A percentile compares a stretch with the other conserved stretches of the same genome.
Conservation (phyloP, 2,113 vertebrate species). For the Cettia cetti region DNA sequence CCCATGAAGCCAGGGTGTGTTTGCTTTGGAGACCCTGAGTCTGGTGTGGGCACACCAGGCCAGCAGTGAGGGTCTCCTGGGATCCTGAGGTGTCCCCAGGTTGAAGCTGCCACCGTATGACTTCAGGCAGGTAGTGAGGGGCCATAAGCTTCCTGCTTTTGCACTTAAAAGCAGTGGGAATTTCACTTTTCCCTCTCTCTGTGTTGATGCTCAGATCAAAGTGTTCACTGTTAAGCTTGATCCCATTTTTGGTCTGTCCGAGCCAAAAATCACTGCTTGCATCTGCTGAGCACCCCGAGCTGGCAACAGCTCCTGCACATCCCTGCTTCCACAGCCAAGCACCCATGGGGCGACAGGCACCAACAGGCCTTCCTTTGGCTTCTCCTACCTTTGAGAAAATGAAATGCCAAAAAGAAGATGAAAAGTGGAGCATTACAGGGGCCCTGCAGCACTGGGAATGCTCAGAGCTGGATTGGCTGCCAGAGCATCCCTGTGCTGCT, state of each 20-base stretch:
- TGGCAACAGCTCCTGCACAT: background rate
- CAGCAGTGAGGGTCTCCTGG: background rate
- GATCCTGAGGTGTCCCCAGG: rapidly evolving
- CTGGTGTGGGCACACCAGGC: rapidly evolving
- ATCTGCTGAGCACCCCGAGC: background rate
- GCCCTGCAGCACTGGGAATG: background rate
- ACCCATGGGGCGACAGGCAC: rapidly evolving
- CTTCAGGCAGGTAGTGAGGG: rapidly evolving
- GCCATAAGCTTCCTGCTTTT: background rate
- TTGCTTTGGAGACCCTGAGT: background rate
- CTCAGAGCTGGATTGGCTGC: background rate
- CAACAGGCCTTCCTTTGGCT: background rate
- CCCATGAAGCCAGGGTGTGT: rapidly evolving
- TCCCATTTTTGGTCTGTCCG: background rate
- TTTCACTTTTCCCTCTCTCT: background rate
- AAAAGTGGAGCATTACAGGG: background rate
- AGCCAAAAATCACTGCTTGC: background rate
- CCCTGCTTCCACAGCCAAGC: background rate
- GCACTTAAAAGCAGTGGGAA: background rate
- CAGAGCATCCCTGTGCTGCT: background rate
- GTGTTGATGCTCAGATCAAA: background rate
- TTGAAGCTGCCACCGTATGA: rapidly evolving
- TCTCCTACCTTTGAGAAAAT: background rate
- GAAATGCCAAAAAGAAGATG: background rate
- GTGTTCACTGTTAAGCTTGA: rapidly evolving